phyloP scores from a whole-genome alignment of 2,888 invertebrate species.

The Ectemnius continuus region DNA sequence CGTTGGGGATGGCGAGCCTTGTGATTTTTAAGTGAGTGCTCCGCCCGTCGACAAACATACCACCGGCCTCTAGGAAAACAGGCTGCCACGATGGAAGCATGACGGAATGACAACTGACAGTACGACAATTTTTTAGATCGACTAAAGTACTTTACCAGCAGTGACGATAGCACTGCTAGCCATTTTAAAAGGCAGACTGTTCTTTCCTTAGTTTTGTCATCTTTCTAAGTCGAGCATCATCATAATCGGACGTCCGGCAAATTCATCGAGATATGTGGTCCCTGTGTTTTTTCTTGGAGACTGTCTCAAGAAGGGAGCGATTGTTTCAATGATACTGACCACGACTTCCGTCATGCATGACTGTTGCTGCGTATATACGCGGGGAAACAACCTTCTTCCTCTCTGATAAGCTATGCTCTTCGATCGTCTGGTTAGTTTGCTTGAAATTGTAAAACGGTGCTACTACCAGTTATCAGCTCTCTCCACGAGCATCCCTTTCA shows the following conservation, averaged over 20 bases:
- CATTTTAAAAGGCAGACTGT: too few relatives aligned
- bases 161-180: not conserved
- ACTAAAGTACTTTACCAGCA: not conserved
- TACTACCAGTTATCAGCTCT: slow-evolving; percentile 44
- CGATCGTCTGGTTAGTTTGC: slow-evolving; percentile 38
- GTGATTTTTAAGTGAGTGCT: slow-evolving; percentile 49
- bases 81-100: slow-evolving; percentile 28
- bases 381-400: slow-evolving; percentile 34
- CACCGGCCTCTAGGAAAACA: slow-evolving; percentile 44
- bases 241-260: too few relatives aligned
- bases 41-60: slow-evolving; percentile 49
- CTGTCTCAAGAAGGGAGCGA: too few relatives aligned
- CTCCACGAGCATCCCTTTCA: slow-evolving; percentile 29
- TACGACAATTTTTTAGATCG: slow-evolving; percentile 14
- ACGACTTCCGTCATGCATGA: not conserved
- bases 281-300: too few relatives aligned
- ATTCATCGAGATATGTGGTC: too few relatives aligned
- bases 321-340: not conserved
- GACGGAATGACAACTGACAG: slow-evolving; percentile 13
- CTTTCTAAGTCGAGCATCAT: too few relatives aligned
- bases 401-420: slow-evolving; percentile 40
- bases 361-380: not conserved
- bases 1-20: slow-evolving; percentile 29
- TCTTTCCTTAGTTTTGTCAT: too few relatives aligned
- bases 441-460: slow-evolving; percentile 45